Evolutionary conservation across 1,140 invertebrate species (phyloP).

Genomic region (Condylostylus longicornis): DNA sequence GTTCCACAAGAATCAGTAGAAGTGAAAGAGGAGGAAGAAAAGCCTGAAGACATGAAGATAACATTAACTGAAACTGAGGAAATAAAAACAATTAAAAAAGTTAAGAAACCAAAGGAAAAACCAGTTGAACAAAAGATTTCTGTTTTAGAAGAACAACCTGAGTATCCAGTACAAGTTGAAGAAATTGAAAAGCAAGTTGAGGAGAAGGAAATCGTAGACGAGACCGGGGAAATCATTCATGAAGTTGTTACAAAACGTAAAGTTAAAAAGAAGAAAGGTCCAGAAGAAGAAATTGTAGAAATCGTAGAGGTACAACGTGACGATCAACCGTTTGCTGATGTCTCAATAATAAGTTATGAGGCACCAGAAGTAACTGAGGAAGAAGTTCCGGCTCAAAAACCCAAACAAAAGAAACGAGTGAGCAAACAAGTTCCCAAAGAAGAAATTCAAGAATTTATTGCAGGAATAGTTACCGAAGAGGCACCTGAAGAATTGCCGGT

Average conservation of each 20-base stretch:
- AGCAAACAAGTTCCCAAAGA: not conserved
- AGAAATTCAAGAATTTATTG: not conserved
- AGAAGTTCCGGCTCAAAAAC: too few relatives aligned
- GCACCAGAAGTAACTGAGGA: constrained; percentile 17
- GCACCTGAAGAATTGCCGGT: constrained; percentile 18
- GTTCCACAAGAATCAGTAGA: too few relatives aligned
- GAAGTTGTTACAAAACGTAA: constrained; percentile 27
- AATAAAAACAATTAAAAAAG: constrained; percentile 10
- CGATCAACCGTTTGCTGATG: constrained; percentile 23
- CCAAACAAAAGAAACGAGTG: constrained; percentile 5
- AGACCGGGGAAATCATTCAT: constrained; percentile 23
- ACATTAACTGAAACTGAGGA: constrained; percentile 12
- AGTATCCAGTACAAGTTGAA: constrained; percentile 9
- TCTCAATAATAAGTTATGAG: too few relatives aligned
- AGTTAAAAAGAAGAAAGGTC: constrained; percentile 18
- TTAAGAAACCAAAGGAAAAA: constrained; percentile 3
- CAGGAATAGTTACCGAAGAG: constrained; percentile 11
- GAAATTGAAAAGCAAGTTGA: constrained; percentile 13
- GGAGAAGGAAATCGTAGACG: constrained; percentile 21
- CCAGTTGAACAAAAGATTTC: too few relatives aligned
- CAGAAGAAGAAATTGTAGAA: constrained; percentile 21
- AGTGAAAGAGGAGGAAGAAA: too few relatives aligned
- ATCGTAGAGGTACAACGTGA: constrained; percentile 28
- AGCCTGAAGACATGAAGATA: constrained; percentile 12
- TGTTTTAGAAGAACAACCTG: too few relatives aligned